Conservation (phyloP, 2,888 invertebrate genomes). For the Tetragonula carbonaria region DNA sequence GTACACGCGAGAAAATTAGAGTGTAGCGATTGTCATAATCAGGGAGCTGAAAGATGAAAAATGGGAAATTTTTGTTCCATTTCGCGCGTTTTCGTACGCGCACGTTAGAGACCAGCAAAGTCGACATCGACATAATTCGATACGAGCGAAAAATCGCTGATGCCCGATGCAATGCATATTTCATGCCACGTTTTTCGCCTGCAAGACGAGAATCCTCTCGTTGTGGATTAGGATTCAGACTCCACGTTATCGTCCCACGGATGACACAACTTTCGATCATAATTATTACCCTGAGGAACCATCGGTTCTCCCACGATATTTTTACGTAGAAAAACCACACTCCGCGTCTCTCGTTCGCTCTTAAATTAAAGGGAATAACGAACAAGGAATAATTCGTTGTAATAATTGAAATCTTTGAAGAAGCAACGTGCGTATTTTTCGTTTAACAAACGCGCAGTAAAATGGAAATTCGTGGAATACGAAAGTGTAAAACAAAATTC, state of each 20-base stretch:
- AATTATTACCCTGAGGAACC: slow-evolving; percentile 11
- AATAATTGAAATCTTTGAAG: no score
- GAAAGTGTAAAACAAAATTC: no score
- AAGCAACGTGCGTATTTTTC: neutral
- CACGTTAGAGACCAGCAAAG: neutral
- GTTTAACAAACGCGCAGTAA: neutral
- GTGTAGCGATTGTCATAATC: no score
- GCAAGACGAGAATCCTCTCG: slow-evolving; percentile 71
- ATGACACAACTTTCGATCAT: neutral
- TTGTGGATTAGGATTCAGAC: neutral
- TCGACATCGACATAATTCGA: slow-evolving; percentile 31
- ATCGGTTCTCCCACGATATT: neutral
- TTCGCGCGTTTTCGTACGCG: neutral
- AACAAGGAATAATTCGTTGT: neutral
- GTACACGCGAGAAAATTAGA: no score
- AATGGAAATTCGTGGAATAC: no score
- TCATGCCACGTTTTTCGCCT: slow-evolving; percentile 69
- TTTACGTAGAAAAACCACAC: neutral
- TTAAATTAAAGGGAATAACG: neutral
- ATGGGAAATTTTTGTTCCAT: no score
- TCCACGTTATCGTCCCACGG: neutral
- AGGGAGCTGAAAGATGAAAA: no score
- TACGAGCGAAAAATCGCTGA: slow-evolving; percentile 72
- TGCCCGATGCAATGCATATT: slow-evolving; percentile 73
- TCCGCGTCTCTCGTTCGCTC: no score